Evolutionary conservation across 2,888 invertebrate species (phyloP), one percentile per base, ranked within the genome.

Genomic region (Harpagoxenus sublaevis): DNA sequence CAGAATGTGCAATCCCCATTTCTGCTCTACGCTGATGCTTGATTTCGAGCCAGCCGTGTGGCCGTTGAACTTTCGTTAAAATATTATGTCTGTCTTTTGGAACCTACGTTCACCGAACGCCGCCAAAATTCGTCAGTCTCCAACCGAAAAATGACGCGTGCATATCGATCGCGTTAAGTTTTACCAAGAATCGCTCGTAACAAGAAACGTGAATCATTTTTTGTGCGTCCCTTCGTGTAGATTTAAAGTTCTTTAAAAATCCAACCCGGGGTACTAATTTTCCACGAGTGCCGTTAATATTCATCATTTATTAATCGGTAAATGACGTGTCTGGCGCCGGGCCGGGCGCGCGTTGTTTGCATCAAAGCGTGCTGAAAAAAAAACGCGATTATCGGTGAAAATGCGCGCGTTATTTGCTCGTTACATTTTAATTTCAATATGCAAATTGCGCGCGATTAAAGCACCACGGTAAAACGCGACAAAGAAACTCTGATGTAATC

Each of bases 21-120:
- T 55, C 71, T 48, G 45, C 66, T 65, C 62, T 63, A 55, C 18
- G 83, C 79, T 62, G 23, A 23, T 23, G 23, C 74, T 88, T 89
- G 90, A 90, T 88, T 85, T 90, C 65, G 48, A 73, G 90, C 87
- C 90, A 89, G 82, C 51, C 70, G 18, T 45, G 75, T 45, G 75
- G 90, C 90, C 90, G 86, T 85, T 90, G 87, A 90, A 90, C 90
- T 81, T 78, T 45, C 51, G 55, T 63, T 84, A 87, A 88, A 86
- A 88, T 88, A 87, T 68, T 48, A 60, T 60, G 73, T 55, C 73
- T 31, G 74, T 35, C 78, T 65, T 35, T 65, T 35, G 35, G 62
- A 81, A 73, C 48, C 60, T 48, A 18, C 28, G 28, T 65, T 79
- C 45, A 12, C 6, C 45, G 12, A 60, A 42, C 53, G 45, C 28